Conservation (phyloP, 2,888 invertebrate genomes). For the Microctonus aethiopoides region DNA sequence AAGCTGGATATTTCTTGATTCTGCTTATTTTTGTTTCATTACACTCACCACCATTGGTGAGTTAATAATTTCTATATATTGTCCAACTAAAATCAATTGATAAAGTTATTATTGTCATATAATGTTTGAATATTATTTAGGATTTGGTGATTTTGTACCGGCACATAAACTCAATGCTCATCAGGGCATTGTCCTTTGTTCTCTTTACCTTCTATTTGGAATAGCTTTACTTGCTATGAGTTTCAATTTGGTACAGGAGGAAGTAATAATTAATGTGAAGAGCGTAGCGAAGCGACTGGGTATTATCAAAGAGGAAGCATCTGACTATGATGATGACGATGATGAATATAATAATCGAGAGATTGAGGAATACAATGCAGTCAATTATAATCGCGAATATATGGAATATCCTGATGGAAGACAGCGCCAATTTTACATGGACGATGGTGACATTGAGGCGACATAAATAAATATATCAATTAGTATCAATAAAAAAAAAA, state of each 20-base stretch:
- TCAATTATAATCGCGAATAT: constrained; percentile 44
- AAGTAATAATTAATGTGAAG: constrained; percentile 90
- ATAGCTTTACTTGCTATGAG: constrained; percentile 96
- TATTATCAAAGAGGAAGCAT: constrained; percentile 82
- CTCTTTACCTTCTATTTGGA: constrained; percentile 92
- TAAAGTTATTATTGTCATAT: not conserved
- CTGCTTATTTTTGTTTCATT: constrained; percentile 94
- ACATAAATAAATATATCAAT: not conserved
- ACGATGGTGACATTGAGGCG: not conserved
- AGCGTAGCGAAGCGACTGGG: constrained; percentile 87
- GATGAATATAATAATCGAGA: constrained; percentile 49
- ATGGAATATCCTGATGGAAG: constrained; percentile 16
- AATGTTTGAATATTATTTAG: constrained; percentile 40
- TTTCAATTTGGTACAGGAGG: constrained; percentile 95
- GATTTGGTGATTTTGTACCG: constrained; percentile 92
- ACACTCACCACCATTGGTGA: constrained; percentile 88
- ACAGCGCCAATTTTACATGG: constrained; percentile 1
- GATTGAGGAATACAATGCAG: constrained; percentile 42
- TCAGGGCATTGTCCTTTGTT: constrained; percentile 85
- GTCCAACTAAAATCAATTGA: not conserved
- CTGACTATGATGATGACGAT: constrained; percentile 73
- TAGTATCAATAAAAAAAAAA: not conserved
- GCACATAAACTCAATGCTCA: constrained; percentile 75
- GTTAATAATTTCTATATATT: constrained; percentile 17
- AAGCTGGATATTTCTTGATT: constrained; percentile 86